Evolutionary conservation across 2,797 vertebrate genomes (phyloP), one percentile per base, ranked within the genome.

Genomic region (Eidolon dupreanum): DNA sequence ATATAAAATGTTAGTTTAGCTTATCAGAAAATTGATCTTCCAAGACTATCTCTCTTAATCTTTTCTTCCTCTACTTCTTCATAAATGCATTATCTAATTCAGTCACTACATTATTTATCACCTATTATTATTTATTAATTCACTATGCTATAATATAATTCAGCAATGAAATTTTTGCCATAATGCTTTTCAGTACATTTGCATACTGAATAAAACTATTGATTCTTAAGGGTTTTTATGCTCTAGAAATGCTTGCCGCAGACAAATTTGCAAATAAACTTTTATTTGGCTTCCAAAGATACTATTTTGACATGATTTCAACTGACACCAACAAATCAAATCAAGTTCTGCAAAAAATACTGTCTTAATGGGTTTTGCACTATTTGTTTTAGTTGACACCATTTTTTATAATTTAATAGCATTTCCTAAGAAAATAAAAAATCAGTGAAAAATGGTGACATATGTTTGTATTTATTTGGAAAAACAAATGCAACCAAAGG

Each of bases 371-470:
- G 97, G 96, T 98, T 96, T 96, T 97, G 96, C 1, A 15, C 83
- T 96, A 95, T 97, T 97, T 97, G 97, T 97, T 97, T 97, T 97
- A 96, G 81, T 97, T 95, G 97, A 97, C 92, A 96, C 89, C 82
- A 97, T 97, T 97, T 97, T 89, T 96, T 97, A 96, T 95, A 97
- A 98, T 97, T 97, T 97, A 96, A 93, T 81, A 96, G 92, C 38
- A 36, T 96, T 97, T 98, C 85, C 93, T 88, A 93, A 68, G 74
- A 97, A 98, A 98, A 98, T 97, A 96, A 97, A 98, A 98, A 98
- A 98, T 98, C 98, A 98, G 98, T 99, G 97, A 98, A 98, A 96
- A 98, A 97, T 94, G 84, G 97, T 98, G 98, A 98, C 98, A 98
- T 98, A 98, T 97, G 97, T 98, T 98, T 98, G 97, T 97, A 92